Base-by-base conservation (phyloP, 1,140 invertebrate genomes). In the Hylaeus volcanicus region DNA sequence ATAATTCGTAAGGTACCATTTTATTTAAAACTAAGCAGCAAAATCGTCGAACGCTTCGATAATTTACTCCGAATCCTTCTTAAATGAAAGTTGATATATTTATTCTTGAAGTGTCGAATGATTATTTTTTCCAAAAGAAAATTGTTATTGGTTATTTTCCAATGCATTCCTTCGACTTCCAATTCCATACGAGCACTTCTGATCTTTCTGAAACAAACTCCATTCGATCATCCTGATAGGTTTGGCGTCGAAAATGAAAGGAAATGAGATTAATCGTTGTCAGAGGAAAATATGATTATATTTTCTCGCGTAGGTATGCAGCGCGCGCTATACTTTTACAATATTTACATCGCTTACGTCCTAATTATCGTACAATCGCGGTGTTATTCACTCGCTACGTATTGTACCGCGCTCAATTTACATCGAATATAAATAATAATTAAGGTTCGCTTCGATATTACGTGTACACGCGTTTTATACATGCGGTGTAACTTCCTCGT, bases 231-330 rank as follows among this genome's bases (percentile, higher is more conserved):
- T 48, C 5, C 8, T 6, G 8, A 56, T 26, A 15, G 70, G 11
- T 55, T 68, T 8, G 9, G 51, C 51, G 51, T 39, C 11, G 41
- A 9, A 55, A 65, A 63, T 55, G 56, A 80, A 43, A 5, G 41
- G n/a, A 48, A 75, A 75, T 70, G 60, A 84, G 74, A 55, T 58
- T 39, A 71, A 51, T 60, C 5, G 51, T 15, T 12, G 8, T 91
- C 88, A 90, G 88, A 91, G 85, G 90, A 91, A 90, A 91, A 91
- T 91, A 91, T 90, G 88, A 89, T 90, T 79, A 90, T 91, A 91
- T 90, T 91, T 89, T 90, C 88, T 86, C 78, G 64, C 74, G 73
- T 80, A 83, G 53, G 56, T 83, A 79, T 76, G 76, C 77, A 79
- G 43, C 66, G 64, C 58, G 83, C 82, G 79, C 75, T 85, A 86